A percentile compares a stretch with the other conserved stretches of the same genome.
Evolutionary conservation across 30 jellyfish, hydroid and myxozoan genomes (phyloP).

Genomic region (Cassiopea xamachana): DNA sequence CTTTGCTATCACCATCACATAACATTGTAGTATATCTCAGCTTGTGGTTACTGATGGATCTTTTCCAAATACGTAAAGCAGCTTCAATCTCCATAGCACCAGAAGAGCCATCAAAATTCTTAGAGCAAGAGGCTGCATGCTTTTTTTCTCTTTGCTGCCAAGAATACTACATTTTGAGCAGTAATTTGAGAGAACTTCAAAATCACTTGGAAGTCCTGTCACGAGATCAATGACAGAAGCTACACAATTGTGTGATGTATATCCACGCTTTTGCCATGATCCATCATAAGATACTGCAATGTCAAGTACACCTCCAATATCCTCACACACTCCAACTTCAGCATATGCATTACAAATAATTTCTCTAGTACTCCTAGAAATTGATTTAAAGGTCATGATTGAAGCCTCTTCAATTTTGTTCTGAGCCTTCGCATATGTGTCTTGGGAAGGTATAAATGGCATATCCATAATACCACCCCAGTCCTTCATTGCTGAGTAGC

Average conservation of each 20-base stretch:
- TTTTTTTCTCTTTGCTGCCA: not conserved
- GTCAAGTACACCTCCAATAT: slow-evolving; percentile 28
- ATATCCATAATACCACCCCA: slow-evolving; percentile 50
- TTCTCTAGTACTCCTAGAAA: not conserved
- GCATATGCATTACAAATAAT: not conserved
- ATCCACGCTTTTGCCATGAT: slow-evolving; percentile 59
- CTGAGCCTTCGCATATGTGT: not conserved
- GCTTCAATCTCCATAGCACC: slow-evolving; percentile 60
- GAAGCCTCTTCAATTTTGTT: not conserved
- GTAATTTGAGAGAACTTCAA: slow-evolving; percentile 30
- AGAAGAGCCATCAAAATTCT: slow-evolving; percentile 34
- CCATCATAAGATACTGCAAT: slow-evolving; percentile 68
- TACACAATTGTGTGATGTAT: slow-evolving; percentile 38
- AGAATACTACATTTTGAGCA: slow-evolving; percentile 31
- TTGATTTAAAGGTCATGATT: not conserved
- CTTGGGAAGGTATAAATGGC: slow-evolving; percentile 28
- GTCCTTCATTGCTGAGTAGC: not conserved
- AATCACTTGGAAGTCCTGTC: slow-evolving; percentile 55
- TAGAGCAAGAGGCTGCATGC: slow-evolving; percentile 11
- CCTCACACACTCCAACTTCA: slow-evolving; percentile 21
- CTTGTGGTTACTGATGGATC: not conserved
- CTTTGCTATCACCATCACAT: slow-evolving; percentile 63
- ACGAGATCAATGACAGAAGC: slow-evolving; percentile 48
- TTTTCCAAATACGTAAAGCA: slow-evolving; percentile 16
- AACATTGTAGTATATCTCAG: slow-evolving; percentile 36